phyloP scores from a whole-genome alignment of 2,888 invertebrate genomes.

The Acanthosepion lycidas region DNA sequence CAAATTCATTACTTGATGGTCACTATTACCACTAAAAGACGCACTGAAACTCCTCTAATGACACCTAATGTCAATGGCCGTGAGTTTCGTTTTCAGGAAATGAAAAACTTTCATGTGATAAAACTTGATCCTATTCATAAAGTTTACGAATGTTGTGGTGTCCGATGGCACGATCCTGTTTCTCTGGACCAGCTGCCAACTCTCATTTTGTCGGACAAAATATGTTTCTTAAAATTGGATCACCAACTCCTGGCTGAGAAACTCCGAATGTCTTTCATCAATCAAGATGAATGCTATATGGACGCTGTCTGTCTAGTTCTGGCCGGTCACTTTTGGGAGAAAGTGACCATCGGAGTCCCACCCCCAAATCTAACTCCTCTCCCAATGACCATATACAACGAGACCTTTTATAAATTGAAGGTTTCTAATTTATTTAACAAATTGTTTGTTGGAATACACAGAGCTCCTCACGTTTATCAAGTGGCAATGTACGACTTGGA shows the following conservation, averaged over 20 bases:
- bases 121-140: not conserved
- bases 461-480: not conserved
- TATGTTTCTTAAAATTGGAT: slow-evolving; percentile 33
- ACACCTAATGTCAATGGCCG: not conserved
- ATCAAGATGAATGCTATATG: slow-evolving; percentile 17
- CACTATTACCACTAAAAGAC: not conserved
- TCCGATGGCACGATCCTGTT: slow-evolving; percentile 15
- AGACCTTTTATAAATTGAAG: not conserved
- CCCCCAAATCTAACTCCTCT: not conserved
- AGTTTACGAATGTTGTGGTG: not conserved
- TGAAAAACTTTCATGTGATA: slow-evolving; percentile 43
- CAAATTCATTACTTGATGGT: not conserved
- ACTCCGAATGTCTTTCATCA: not conserved
- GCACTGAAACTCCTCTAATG: no score
- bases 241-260: not conserved
- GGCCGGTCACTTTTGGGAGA: not conserved
- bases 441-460: not conserved
- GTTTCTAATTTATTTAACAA: not conserved
- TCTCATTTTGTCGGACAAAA: not conserved
- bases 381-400: not conserved
- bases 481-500: not conserved
- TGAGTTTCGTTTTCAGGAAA: not conserved
- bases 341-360: slow-evolving; percentile 15
- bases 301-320: not conserved
- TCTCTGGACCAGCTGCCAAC: not conserved